Evolutionary conservation across 2,113 vertebrate genomes (phyloP), one percentile per base, ranked within the genome.

Genomic region (Fregetta grallaria): DNA sequence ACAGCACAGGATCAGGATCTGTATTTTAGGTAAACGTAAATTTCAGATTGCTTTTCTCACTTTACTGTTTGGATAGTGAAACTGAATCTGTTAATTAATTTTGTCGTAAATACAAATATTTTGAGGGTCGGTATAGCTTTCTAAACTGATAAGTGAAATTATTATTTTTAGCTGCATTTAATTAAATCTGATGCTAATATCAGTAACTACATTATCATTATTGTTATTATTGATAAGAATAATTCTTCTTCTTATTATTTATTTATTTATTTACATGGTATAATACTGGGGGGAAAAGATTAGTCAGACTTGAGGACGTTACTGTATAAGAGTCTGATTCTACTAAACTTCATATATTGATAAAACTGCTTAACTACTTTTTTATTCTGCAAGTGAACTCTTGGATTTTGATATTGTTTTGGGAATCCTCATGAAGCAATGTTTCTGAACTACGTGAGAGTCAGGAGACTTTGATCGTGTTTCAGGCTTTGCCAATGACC

Each of bases 131-230:
- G 9, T n/a, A 10, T 7, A 71, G 25, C 23, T 88, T 93, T 52
- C 18, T 53, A 63, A 83, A 63, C 11, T 20, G 13, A 79, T 66
- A 26, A 17, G 21, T 52, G 34, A 34, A 13, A 36, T 66, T 58
- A 52, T 17, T 68, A 56, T 26, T 75, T 94, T 94, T 81, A 79
- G 10, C 29, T 86, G 42, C 47, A 70, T 88, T 94, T 91, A 88
- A 71, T n/a, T n/a, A n/a, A n/a, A 85, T 90, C 27, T 34, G 79
- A 65, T 96, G 44, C 44, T 93, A 88, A 47, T 84, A 96, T 92
- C 52, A 84, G 42, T 92, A 89, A 55, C 40, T 62, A 12, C 11
- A 44, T 88, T 23, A 47, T 49, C 79, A 32, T 63, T 38, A 47
- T 12, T 40, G 15, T 27, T 23, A 22, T 34, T 21, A 50, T 17